phyloP scores from a whole-genome alignment of 2,113 vertebrate species.

The Lophotis ruficrista region DNA sequence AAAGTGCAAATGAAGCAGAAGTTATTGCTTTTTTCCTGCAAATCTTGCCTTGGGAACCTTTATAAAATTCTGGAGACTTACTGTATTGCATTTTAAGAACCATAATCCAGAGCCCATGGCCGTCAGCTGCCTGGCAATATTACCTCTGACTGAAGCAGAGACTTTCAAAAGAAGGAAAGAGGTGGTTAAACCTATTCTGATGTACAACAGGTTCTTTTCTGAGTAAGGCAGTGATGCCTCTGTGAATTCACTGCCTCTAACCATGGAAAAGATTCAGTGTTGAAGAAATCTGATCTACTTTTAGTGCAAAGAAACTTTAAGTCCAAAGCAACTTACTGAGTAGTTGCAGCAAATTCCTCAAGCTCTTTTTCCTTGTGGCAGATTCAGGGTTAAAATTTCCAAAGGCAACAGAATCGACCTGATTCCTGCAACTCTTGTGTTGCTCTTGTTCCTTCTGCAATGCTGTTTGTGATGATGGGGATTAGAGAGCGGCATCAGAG shows the following conservation, averaged over 20 bases:
- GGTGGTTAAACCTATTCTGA: background rate
- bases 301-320: background rate
- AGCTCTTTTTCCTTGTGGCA: background rate
- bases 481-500: background rate
- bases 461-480: background rate
- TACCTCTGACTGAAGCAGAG: background rate
- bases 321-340: background rate
- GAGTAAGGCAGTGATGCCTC: background rate
- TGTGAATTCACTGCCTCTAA: background rate
- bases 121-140: background rate
- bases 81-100: background rate
- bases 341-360: background rate
- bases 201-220: background rate
- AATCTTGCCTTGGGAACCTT: background rate
- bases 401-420: background rate
- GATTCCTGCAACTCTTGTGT: background rate
- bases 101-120: background rate
- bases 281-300: background rate
- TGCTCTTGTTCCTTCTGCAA: background rate
- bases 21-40: background rate
- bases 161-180: background rate
- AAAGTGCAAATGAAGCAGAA: conserved; percentile 4
- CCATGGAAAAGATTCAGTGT: background rate
- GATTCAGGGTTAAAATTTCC: background rate
- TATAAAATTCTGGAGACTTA: background rate